Evolutionary conservation across 2,113 vertebrate genomes (phyloP).

Genomic region (Kryptolebias marmoratus): DNA sequence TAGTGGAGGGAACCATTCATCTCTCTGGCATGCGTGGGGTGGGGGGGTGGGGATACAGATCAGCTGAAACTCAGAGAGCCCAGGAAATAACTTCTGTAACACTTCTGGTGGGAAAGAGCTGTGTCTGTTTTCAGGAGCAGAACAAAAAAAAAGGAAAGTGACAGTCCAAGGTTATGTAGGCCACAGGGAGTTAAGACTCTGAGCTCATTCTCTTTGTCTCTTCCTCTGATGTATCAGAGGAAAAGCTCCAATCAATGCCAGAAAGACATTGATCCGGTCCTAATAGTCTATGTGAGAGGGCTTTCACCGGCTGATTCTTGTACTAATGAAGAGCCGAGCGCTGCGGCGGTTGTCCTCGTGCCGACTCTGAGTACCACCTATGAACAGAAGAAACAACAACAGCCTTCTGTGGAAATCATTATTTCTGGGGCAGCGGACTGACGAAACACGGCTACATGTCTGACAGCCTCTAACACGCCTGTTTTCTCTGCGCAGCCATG

Average conservation of each 20-base stretch:
- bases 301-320: constrained; percentile 13
- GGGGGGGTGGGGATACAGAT: constrained; percentile 2
- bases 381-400: constrained; percentile 49
- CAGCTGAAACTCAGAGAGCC: not conserved
- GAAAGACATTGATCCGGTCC: constrained; percentile 41
- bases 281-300: constrained; percentile 18
- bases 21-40: constrained; percentile 53
- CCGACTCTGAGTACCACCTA: constrained; percentile 32
- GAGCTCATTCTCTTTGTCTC: not conserved
- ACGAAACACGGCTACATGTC: not conserved
- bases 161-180: constrained; percentile 15
- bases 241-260: constrained; percentile 22
- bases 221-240: constrained; percentile 10
- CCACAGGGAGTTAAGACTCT: not conserved
- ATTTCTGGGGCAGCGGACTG: constrained; percentile 6
- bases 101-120: constrained; percentile 7
- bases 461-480: not conserved
- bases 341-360: not conserved
- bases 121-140: not conserved
- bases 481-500: not conserved
- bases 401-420: constrained; percentile 25
- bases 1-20: constrained; percentile 61
- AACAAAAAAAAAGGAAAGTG: not conserved
- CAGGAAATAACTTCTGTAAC: not conserved
- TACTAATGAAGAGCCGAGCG: constrained; percentile 34